Base-by-base conservation (phyloP, 2,113 vertebrate species). In the Otocyon megalotis region DNA sequence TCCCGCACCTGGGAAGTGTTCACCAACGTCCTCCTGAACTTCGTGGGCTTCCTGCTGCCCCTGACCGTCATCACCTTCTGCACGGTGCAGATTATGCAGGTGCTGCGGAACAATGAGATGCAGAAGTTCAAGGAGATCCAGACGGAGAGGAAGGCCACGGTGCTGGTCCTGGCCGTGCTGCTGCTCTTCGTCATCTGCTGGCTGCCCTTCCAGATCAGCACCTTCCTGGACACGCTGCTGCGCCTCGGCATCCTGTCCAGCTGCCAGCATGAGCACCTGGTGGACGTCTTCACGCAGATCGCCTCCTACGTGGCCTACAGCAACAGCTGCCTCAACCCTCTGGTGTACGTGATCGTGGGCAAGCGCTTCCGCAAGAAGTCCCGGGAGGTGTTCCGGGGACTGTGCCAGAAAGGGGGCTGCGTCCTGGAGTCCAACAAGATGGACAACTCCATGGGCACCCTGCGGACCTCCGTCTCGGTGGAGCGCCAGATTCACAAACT, bases 251-350 rank as follows among this genome's bases (percentile, higher is more conserved):
- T 98, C 15, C 63, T 99, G 19, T 2, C 19, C 0, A 94, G 97
- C 5, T 99, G 99, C 95, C 4, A 87, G 80, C 15, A 97, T 0
- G 19, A 35, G 43, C 58, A 86, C 0, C 37, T 83, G 2, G 28
- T 99, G 0, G 99, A 99, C 0, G 28, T 99, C 69, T 89, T 99
- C 95, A 99, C 99, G 17, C 99, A 99, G 97, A 92, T 99, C 56
- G 98, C 98, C 72, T 97, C 93, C 0, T 99, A 99, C 93, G 93
- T 99, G 22, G 99, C 98, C 92, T 99, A 99, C 32, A 99, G 99
- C 98, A 99, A 99, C 98, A 99, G 99, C 96, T 99, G 99, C 88
- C 98, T 99, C 84, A 99, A 99, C 98, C 99, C 99, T 0, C 88
- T 99, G 80, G 97, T 99, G 16, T 99, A 99, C 0, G 99, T 99